Conservation (phyloP, 2,888 invertebrate species). For the Ariolimax columbianus region DNA sequence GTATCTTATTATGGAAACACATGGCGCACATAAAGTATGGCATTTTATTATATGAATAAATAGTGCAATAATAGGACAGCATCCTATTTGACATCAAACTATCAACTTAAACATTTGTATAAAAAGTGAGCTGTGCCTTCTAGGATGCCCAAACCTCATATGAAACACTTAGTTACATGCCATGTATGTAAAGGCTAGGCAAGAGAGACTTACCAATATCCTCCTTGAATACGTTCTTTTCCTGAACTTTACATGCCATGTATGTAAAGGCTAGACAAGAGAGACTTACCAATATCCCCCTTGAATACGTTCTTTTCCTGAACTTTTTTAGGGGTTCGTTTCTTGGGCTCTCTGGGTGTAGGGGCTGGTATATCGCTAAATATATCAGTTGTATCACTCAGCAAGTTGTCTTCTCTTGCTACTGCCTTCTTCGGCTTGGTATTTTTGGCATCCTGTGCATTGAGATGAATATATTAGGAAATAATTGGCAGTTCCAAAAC, state of each 20-base stretch:
- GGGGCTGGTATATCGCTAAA: conserved; percentile 74
- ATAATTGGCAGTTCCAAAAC: too few species aligned
- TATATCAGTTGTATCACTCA: conserved; percentile 75
- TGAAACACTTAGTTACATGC: too few species aligned
- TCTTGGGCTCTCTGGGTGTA: conserved; percentile 62
- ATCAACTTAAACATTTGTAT: too few species aligned
- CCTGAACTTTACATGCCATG: conserved; percentile 39
- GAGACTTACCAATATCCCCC: conserved; percentile 71
- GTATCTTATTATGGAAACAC: too few species aligned
- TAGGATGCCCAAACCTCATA: too few species aligned
- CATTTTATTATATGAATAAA: too few species aligned
- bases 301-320: conserved; percentile 70
- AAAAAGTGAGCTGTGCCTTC: too few species aligned
- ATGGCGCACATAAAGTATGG: too few species aligned
- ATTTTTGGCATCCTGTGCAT: conserved; percentile 45
- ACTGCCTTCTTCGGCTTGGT: conserved; percentile 53
- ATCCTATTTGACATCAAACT: too few species aligned
- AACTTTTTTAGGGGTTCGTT: conserved; percentile 66
- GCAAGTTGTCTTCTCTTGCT: conserved; percentile 61
- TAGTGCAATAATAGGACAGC: too few species aligned
- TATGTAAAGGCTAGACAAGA: not conserved
- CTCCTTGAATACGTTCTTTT: conserved; percentile 71
- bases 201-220: conserved; percentile 71
- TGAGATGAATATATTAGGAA: too few species aligned
- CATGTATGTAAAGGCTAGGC: too few species aligned